Evolutionary conservation across 2,888 invertebrate genomes (phyloP).

Genomic region (Drosophila anomelani): DNA sequence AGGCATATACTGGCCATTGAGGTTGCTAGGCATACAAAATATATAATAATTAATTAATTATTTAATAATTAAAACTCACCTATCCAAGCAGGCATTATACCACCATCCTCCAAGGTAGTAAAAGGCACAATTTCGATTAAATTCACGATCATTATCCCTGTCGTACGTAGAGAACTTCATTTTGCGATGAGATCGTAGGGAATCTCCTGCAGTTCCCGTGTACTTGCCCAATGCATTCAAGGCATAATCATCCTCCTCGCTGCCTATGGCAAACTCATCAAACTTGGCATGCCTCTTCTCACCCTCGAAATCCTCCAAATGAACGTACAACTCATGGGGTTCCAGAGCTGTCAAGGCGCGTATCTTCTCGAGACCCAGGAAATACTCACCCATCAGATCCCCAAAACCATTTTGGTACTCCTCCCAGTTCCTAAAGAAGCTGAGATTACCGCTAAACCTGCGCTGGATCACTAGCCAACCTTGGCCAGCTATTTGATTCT

Average conservation of each 20-base stretch:
- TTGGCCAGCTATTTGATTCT: slow-evolving; percentile 81
- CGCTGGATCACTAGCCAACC: slow-evolving; percentile 90
- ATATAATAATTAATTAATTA: not conserved
- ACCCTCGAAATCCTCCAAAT: slow-evolving; percentile 87
- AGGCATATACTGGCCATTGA: slow-evolving; percentile 86
- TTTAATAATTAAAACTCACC: slow-evolving; percentile 79
- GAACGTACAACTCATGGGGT: slow-evolving; percentile 87
- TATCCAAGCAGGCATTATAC: slow-evolving; percentile 89
- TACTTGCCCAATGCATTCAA: slow-evolving; percentile 88
- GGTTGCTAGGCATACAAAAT: slow-evolving; percentile 85
- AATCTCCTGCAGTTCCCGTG: slow-evolving; percentile 88
- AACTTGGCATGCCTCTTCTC: slow-evolving; percentile 87
- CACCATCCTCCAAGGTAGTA: slow-evolving; percentile 90
- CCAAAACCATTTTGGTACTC: slow-evolving; percentile 90
- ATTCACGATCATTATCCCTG: slow-evolving; percentile 87
- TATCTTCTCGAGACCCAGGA: slow-evolving; percentile 89
- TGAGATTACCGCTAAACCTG: slow-evolving; percentile 88
- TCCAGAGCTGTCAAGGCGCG: slow-evolving; percentile 84
- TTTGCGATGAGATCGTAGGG: slow-evolving; percentile 88
- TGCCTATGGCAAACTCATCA: slow-evolving; percentile 88
- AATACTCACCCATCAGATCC: slow-evolving; percentile 88
- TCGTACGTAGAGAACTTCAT: slow-evolving; percentile 89
- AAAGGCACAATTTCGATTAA: slow-evolving; percentile 88
- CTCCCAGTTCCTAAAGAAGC: slow-evolving; percentile 88
- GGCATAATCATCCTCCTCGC: slow-evolving; percentile 88